These are phyloP conservation scores for Drosophila insularis DNA, from an alignment of 1,140 invertebrate species.

Conservation along the genomic window DNA sequence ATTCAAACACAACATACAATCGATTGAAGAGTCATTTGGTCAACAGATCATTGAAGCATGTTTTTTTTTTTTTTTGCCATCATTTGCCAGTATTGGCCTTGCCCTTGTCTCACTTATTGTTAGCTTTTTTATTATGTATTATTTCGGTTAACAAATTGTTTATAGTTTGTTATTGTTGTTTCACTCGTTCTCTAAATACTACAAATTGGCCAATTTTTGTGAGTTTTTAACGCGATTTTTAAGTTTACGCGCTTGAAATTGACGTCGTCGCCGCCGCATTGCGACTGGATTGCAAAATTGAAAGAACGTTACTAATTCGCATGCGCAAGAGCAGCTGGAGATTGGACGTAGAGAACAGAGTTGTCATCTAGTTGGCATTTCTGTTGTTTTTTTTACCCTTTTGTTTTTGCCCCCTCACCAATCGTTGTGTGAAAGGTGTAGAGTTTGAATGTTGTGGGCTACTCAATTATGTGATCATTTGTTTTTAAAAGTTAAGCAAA, in stretches of 20 bases:
- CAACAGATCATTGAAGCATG: neutral
- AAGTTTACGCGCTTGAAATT: constrained; percentile 7
- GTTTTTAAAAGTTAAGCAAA: no score
- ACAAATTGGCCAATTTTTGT: neutral
- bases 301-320: constrained; percentile 13
- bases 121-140: neutral
- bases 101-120: constrained; percentile 2
- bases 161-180: neutral
- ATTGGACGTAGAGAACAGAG: neutral
- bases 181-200: neutral
- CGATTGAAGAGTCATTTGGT: constrained; percentile 7
- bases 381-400: no score
- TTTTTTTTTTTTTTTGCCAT: neutral
- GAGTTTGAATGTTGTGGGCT: neutral
- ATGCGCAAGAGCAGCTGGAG: constrained; percentile 8
- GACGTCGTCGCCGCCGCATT: constrained; percentile 12
- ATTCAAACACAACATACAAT: constrained; percentile 6
- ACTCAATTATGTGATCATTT: neutral
- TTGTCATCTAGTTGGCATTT: constrained; percentile 5
- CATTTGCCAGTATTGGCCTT: constrained; percentile 7
- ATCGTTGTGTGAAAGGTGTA: neutral
- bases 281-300: constrained; percentile 21
- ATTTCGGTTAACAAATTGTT: neutral
- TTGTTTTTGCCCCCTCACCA: no score
- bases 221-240: constrained; percentile 5